Percentiles rank a stretch among this genome's conserved stretches.
These are phyloP conservation scores for Eulemur coronatus DNA, from an alignment of 2,797 vertebrate genomes.

Conservation along the genomic window DNA sequence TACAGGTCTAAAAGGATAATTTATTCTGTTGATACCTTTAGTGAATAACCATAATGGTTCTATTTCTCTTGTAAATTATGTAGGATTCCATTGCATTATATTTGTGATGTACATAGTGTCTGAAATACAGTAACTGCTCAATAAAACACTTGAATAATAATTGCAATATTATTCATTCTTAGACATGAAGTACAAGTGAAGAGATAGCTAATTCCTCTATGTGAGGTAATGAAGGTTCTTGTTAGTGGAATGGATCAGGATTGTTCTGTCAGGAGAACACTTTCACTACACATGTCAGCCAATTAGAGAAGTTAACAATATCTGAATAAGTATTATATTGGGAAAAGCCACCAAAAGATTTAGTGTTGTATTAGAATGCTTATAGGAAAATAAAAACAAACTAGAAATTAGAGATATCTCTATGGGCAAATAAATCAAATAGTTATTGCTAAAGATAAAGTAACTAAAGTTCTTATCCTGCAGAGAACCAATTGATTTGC, in stretches of 20 bases:
- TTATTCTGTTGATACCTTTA: not conserved
- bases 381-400: not conserved
- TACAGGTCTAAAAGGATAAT: not conserved
- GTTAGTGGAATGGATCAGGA: not conserved
- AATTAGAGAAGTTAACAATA: not conserved
- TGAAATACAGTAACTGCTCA: not conserved
- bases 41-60: not conserved
- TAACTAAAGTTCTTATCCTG: not conserved
- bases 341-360: not conserved
- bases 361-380: not conserved
- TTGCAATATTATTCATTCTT: not conserved
- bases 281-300: not conserved
- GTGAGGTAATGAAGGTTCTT: not conserved
- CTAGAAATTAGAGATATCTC: not conserved
- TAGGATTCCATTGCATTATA: not conserved
- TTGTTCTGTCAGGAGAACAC: not conserved
- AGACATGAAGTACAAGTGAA: not conserved
- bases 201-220: not conserved
- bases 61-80: not conserved
- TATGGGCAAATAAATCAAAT: not conserved
- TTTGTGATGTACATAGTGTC: not conserved
- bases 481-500: not conserved
- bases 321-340: not conserved
- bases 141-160: not conserved
- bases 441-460: not conserved